These are phyloP conservation scores for Silurus lanzhouensis DNA, from an alignment of 2,797 vertebrate genomes.

Conservation along the genomic window DNA sequence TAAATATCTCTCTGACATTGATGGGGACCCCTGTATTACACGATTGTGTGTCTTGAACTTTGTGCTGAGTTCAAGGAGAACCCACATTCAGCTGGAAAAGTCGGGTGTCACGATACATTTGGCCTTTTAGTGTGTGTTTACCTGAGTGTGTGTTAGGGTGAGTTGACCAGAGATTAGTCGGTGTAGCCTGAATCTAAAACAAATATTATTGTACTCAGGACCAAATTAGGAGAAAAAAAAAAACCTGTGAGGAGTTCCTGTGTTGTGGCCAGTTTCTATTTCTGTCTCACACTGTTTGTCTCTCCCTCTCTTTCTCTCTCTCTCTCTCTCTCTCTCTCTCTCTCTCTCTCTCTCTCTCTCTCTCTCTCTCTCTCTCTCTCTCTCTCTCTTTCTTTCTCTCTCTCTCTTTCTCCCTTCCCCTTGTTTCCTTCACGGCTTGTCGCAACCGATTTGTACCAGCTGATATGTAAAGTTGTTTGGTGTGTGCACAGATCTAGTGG, in stretches of 20 bases:
- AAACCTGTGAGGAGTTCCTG: not conserved
- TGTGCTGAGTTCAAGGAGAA: no score
- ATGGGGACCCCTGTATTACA: no score
- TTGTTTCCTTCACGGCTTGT: conserved; percentile 49
- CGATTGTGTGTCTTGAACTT: no score
- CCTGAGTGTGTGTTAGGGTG: not conserved
- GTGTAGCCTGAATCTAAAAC: not conserved
- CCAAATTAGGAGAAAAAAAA: not conserved
- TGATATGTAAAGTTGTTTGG: conserved; percentile 45
- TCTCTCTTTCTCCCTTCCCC: not conserved
- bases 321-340: not conserved
- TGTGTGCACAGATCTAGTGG: conserved; percentile 54
- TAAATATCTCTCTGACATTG: no score
- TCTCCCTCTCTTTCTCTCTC: not conserved
- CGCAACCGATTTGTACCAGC: conserved; percentile 50
- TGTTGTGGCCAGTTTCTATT: not conserved
- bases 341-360: not conserved
- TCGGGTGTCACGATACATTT: no score
- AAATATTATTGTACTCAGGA: not conserved
- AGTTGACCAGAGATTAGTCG: not conserved
- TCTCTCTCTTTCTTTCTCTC: not conserved
- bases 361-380: not conserved
- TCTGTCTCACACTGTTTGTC: not conserved
- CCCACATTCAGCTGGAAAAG: no score
- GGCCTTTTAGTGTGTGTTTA: not conserved